Evolutionary conservation across 2,797 vertebrate species (phyloP).

Genomic region (Kryptolebias ocellatus): DNA sequence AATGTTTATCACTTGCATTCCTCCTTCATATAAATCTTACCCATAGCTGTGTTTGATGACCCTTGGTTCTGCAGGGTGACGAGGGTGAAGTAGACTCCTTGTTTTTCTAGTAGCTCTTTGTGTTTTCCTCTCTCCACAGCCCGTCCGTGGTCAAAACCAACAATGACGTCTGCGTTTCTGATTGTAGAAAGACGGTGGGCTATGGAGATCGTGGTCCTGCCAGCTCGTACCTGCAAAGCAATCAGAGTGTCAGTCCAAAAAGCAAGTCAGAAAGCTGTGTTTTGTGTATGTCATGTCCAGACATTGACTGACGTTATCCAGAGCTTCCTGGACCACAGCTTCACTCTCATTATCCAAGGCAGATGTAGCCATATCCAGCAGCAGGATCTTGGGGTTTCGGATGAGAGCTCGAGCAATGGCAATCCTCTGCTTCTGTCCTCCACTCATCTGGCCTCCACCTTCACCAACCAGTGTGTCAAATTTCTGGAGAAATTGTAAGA

Average conservation of each 20-base stretch:
- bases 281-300: not conserved
- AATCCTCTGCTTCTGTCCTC: constrained; percentile 86
- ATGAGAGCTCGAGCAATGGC: constrained; percentile 84
- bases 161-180: constrained; percentile 81
- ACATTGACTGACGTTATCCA: constrained; percentile 73
- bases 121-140: constrained; percentile 84
- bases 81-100: constrained; percentile 86
- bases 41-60: constrained; percentile 42
- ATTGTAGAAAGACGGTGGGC: constrained; percentile 86
- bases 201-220: constrained; percentile 85
- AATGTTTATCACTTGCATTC: too few species aligned
- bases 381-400: constrained; percentile 83
- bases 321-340: constrained; percentile 79
- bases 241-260: not conserved
- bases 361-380: constrained; percentile 86
- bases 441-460: constrained; percentile 87
- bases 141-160: constrained; percentile 83
- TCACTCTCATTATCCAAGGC: constrained; percentile 86
- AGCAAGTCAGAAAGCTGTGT: not conserved
- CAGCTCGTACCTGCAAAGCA: constrained; percentile 71
- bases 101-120: constrained; percentile 74
- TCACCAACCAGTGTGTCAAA: constrained; percentile 86
- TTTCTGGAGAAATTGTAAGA: constrained; percentile 59
- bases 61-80: constrained; percentile 84
- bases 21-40: constrained; percentile 46